These are phyloP conservation scores for Ceratina calcarata DNA, from an alignment of 1,140 invertebrate genomes.

Conservation along the genomic window DNA sequence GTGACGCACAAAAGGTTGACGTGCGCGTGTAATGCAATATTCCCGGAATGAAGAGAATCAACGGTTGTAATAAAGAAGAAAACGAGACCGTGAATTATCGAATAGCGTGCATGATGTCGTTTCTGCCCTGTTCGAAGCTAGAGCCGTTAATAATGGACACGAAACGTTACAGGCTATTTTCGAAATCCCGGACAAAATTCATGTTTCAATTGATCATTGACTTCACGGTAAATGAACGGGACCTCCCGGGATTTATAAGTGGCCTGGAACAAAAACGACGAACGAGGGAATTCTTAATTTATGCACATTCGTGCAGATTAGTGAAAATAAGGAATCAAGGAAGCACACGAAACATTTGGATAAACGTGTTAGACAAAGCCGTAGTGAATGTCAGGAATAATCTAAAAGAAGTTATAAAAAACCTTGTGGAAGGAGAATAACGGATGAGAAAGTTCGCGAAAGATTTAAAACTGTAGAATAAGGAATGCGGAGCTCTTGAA, in stretches of 20 bases:
- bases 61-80: slow-evolving; percentile 31
- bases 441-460: too few species aligned
- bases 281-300: too few species aligned
- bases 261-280: too few species aligned
- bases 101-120: slow-evolving; percentile 9
- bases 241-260: not conserved
- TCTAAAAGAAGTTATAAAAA: too few species aligned
- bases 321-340: too few species aligned
- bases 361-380: too few species aligned
- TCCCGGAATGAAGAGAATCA: not conserved
- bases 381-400: too few species aligned
- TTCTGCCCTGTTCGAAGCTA: not conserved
- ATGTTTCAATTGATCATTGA: slow-evolving; percentile 21
- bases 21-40: slow-evolving; percentile 2
- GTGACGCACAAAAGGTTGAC: not conserved
- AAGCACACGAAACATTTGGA: too few species aligned
- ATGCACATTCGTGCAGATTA: too few species aligned
- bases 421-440: too few species aligned
- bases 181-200: slow-evolving; percentile 33
- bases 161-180: slow-evolving; percentile 24
- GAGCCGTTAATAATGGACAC: slow-evolving; percentile 39
- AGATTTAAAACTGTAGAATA: too few species aligned
- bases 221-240: not conserved
- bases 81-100: slow-evolving; percentile 10
- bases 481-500: not conserved